Base-by-base conservation (phyloP, 1,140 invertebrate genomes). In the Bilobella aurantiaca region DNA sequence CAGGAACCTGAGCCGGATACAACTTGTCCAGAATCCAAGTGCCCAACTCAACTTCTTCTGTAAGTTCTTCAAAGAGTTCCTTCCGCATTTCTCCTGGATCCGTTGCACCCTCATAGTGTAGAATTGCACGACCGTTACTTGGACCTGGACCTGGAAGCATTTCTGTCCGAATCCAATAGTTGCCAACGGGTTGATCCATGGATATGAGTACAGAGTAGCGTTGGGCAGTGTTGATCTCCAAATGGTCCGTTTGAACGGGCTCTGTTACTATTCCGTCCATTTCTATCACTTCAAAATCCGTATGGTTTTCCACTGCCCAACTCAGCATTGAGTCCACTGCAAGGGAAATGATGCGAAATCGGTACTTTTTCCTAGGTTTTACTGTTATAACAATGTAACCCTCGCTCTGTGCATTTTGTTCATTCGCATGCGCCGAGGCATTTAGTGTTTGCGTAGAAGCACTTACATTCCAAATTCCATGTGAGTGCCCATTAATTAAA, bases 151-250 rank as follows among this genome's bases (percentile, higher is more conserved):
- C 68, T 46, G 56, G 57, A 3, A 66, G 49, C 61, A 66, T 64
- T 64, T 64, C 57, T 1, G 21, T 63, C 3, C 16, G 14, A 32
- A 69, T 69, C 32, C 34, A 58, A 25, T 66, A 69, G 23, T 69
- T 69, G 28, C 42, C 65, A 23, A 64, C 30, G 0, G 64, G 27
- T 60, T 62, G 62, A 49, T 69, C 62, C 62, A 66, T 69, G 3
- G n/a, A 61, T 18, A 66, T 42, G 12, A 69, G 2, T 1, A 53
- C 62, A 27, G 58, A 62, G 47, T 69, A 69, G 0, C 68, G 42
- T 23, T 69, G 68, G 23, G 64, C 68, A 0, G 62, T 23, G 31
- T 69, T 69, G 1, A 69, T 30, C 62, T 69, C 42, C 32, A 69
- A 53, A 62, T 66, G 65, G 37, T 67, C 62, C 0, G 68, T 62